Conservation (phyloP, 2,797 vertebrate genomes). For the Tiaroga cobitis region DNA sequence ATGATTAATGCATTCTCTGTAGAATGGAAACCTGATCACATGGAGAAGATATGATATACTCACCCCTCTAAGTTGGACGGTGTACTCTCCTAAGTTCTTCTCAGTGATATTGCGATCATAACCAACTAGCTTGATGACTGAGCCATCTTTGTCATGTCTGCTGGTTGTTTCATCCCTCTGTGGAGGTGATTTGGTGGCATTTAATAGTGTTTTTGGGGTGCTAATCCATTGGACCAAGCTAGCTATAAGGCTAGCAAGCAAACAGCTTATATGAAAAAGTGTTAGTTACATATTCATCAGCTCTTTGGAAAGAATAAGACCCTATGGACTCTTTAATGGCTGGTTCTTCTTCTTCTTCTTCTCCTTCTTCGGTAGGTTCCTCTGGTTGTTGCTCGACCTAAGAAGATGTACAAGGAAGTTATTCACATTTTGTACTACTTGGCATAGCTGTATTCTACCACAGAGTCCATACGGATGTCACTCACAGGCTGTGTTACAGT, state of each 20-base stretch:
- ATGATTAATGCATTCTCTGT: neutral
- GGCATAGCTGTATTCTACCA: conserved; percentile 52
- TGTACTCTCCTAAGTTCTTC: conserved; percentile 68
- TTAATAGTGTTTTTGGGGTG: neutral
- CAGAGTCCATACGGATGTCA: conserved; percentile 51
- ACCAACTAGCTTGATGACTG: conserved; percentile 74
- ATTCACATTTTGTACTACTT: neutral
- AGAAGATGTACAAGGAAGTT: conserved; percentile 2
- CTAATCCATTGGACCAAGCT: neutral
- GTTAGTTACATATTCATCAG: conserved; percentile 46
- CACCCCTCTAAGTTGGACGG: conserved; percentile 66
- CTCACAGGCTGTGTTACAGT: conserved; percentile 41
- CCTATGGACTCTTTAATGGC: neutral
- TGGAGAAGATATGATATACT: conserved; percentile 34
- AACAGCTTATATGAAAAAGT: neutral
- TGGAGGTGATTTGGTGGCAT: neutral
- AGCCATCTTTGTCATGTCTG: conserved; percentile 39
- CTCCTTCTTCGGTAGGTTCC: conserved; percentile 35
- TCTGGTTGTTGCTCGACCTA: conserved; percentile 44
- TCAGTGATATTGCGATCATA: conserved; percentile 78
- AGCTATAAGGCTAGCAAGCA: neutral
- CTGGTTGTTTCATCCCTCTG: conserved; percentile 35
- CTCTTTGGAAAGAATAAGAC: conserved; percentile 9
- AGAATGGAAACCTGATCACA: neutral
- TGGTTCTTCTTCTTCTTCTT: conserved; percentile 49